Base-by-base conservation (phyloP, 2,797 vertebrate species). In the Hippoglossus hippoglossus region DNA sequence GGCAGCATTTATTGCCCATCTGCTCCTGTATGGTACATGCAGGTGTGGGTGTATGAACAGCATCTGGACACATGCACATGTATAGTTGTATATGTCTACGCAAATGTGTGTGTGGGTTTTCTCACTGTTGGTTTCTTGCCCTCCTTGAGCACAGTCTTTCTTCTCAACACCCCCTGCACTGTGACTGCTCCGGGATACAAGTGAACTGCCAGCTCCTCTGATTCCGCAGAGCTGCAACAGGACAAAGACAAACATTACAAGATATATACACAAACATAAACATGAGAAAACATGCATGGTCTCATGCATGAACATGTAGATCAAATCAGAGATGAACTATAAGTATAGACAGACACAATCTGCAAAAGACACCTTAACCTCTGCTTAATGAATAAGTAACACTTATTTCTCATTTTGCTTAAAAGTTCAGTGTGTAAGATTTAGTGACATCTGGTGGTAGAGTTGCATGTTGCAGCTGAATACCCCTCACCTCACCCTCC, bases 71-170 rank as follows among this genome's bases (percentile, higher is more conserved):
- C 25, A 18, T 9, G 52, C 28, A 67, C 0, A 16, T 50, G 53
- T 53, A 44, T n/a, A 4, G 6, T 12, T 55, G 2, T 26, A 26
- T 6, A 4, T 47, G 34, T 70, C 44, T 61, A 52, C 58, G 55
- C 31, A 12, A 28, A 22, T 50, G 62, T 53, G 61, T 50, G 31
- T 61, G 47, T 21, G 56, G 61, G 61, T n/a, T 19, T 63, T 86
- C 96, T 96, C 93, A 99, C 98, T 71, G 97, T 98, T 73, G 98
- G 98, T 88, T 99, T 99, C 93, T 98, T 99, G 89, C 98, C 98
- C 94, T 99, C 98, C 92, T 99, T 99, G 80, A 99, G 91, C 79
- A 98, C 90, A 22, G 98, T 99, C 93, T 99, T 99, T 81, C 98
- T 94, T 83, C 96, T 96, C 83, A 99, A 89, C 79, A 99, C 97